Evolutionary conservation across 2,113 vertebrate genomes (phyloP), one percentile per base, ranked within the genome.

Genomic region (Taurulus bubalis): DNA sequence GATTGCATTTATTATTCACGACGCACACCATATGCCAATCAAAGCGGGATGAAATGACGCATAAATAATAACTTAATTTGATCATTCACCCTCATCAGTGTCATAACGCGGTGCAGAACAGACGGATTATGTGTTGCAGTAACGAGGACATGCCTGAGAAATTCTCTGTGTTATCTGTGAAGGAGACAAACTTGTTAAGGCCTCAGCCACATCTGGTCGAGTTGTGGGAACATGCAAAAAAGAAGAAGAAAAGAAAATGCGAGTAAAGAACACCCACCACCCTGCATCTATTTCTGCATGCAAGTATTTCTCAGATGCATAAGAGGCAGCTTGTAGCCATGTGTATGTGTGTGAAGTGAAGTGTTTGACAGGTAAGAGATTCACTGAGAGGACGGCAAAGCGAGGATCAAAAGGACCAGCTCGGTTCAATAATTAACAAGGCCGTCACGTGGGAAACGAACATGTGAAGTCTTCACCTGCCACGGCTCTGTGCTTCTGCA

Each of bases 351-450:
- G 89, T 86, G 86, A 79, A 73, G 79, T 82, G 84, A 80, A 73
- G 84, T 84, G 86, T 85, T 84, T 89, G 90, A 90, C 87, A 87
- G 89, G 89, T 88, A 88, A 80, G 82, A 84, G 62, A 85, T 90
- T 77, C 83, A 73, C 69, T 62, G 68, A 79, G 87, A 77, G 83
- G 63, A 75, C 87, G 80, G 80, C 83, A 83, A 84, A 73, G 84
- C 60, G 14, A 26, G 70, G 87, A 92, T 92, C 89, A 93, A 92
- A 87, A 92, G 86, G 82, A 88, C 60, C 63, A 26, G 76, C 84
- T 83, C 80, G 76, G 83, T 85, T 93, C 86, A 94, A 93, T 94
- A 92, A 93, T 94, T 94, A 89, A 93, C 77, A 42, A 59, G 75
- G 67, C 82, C 56, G 49, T 85, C 79, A 72, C 82, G 85, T 75